phyloP scores from a whole-genome alignment of 1,140 invertebrate species.

The Leguminivora glycinivorella region DNA sequence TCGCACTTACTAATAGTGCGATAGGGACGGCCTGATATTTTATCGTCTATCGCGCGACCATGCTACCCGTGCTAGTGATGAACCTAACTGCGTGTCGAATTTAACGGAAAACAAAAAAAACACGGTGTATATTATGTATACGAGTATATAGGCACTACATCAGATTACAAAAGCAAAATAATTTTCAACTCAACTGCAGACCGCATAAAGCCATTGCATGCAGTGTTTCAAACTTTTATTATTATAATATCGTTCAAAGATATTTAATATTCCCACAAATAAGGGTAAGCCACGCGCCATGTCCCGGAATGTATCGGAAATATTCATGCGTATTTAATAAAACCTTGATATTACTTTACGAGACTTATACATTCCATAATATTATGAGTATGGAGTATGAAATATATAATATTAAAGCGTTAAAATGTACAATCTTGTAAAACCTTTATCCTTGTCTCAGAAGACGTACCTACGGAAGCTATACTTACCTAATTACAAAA shows the following conservation, averaged over 20 bases:
- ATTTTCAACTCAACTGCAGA: neutral
- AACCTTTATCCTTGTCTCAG: too few relatives aligned
- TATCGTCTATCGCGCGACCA: too few relatives aligned
- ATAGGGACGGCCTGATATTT: too few relatives aligned
- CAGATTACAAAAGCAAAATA: neutral
- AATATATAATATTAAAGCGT: neutral
- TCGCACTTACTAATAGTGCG: too few relatives aligned
- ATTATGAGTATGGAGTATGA: neutral
- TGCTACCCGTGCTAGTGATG: too few relatives aligned
- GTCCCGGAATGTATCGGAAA: conserved; percentile 14
- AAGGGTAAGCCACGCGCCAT: conserved; percentile 4
- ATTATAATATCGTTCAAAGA: neutral
- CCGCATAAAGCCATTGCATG: neutral
- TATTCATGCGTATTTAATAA: conserved; percentile 15
- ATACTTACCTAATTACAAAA: too few relatives aligned
- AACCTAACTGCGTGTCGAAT: too few relatives aligned
- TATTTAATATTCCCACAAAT: conserved; percentile 15
- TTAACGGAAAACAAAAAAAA: too few relatives aligned
- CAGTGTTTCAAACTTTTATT: neutral
- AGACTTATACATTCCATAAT: neutral
- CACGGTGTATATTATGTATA: too few relatives aligned
- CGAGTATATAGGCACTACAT: too few relatives aligned
- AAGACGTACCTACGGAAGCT: too few relatives aligned
- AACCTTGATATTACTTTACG: conserved; percentile 5
- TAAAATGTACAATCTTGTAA: too few relatives aligned